Evolutionary conservation across 2,888 invertebrate genomes (phyloP).

Genomic region (Cabera pusaria): DNA sequence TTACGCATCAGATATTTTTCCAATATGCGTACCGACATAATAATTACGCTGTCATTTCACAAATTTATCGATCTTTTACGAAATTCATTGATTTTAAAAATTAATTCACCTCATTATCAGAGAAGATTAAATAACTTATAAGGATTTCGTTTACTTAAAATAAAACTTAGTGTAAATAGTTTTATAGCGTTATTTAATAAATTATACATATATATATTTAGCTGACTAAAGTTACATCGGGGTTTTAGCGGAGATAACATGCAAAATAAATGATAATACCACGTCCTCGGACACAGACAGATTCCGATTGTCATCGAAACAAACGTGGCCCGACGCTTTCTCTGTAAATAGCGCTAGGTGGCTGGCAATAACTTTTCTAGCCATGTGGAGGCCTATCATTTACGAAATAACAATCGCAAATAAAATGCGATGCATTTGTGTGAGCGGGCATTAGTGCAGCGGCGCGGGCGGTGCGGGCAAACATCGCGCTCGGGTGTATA

Average conservation of each 20-base stretch:
- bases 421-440: conserved; percentile 50
- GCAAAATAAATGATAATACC: conserved; percentile 67
- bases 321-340: conserved; percentile 59
- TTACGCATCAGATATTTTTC: conserved; percentile 44
- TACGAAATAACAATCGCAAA: conserved; percentile 73
- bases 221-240: conserved; percentile 48
- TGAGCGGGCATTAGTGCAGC: conserved; percentile 58
- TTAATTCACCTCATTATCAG: conserved; percentile 45
- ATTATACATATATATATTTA: too few relatives aligned
- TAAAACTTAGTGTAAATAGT: conserved; percentile 20
- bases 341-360: conserved; percentile 60
- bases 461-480: conserved; percentile 43
- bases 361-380: conserved; percentile 66
- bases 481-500: conserved; percentile 68
- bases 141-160: conserved; percentile 17
- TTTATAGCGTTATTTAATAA: conserved; percentile 50
- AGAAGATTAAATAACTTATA: conserved; percentile 25
- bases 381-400: conserved; percentile 67
- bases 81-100: conserved; percentile 56
- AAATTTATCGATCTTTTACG: conserved; percentile 66
- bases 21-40: conserved; percentile 51
- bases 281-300: conserved; percentile 61
- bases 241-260: conserved; percentile 49
- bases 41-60: conserved; percentile 65
- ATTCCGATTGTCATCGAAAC: conserved; percentile 75